Percentiles rank a stretch among this genome's conserved stretches.
phyloP scores from a whole-genome alignment of 1,140 invertebrate genomes.

The Conus ventricosus region DNA sequence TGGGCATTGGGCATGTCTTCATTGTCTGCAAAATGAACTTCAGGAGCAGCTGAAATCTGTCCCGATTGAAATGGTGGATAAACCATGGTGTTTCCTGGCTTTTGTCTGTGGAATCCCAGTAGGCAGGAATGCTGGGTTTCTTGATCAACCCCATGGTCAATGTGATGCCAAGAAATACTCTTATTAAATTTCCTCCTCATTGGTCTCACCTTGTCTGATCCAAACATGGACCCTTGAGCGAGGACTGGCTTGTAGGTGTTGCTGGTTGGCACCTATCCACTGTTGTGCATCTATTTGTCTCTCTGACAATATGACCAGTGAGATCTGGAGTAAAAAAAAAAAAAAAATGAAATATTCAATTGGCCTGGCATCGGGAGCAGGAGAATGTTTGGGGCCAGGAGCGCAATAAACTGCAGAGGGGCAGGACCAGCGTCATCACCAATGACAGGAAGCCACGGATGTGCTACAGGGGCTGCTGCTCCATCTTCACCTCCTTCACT shows the following conservation, averaged over 20 bases:
- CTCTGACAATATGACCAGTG: neutral
- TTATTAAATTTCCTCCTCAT: neutral
- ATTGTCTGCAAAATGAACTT: slow-evolving; percentile 5
- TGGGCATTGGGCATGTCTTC: neutral
- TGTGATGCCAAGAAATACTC: neutral
- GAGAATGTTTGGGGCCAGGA: neutral
- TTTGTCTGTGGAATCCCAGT: slow-evolving; percentile 1
- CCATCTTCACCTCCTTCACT: neutral
- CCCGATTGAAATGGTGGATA: neutral
- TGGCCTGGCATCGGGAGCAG: neutral
- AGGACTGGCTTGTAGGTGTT: neutral
- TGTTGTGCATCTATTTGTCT: neutral
- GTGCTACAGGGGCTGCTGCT: no score
- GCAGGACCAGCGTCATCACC: neutral
- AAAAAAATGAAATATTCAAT: neutral
- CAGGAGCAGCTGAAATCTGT: slow-evolving; percentile 5
- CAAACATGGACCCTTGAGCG: neutral
- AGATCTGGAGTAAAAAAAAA: neutral
- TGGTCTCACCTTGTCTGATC: neutral
- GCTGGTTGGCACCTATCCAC: neutral
- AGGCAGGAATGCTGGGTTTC: neutral
- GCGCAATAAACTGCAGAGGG: neutral
- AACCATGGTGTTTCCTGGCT: slow-evolving; percentile 27
- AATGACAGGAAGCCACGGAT: neutral
- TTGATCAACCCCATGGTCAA: neutral